Base-by-base conservation (phyloP, 2,888 invertebrate genomes). In the Empis livida region DNA sequence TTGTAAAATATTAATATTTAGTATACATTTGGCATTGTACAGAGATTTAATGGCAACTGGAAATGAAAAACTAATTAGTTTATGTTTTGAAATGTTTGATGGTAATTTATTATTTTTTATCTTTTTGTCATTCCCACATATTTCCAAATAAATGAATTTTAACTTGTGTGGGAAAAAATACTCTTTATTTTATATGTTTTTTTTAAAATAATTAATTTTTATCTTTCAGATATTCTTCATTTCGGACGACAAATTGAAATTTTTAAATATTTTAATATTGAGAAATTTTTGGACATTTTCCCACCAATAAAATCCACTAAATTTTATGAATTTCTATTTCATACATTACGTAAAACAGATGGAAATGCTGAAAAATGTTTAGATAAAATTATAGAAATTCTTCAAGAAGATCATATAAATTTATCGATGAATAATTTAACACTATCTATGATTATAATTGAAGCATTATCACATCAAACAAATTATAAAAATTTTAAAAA, bases 261-360 rank as follows among this genome's bases (percentile, higher is more conserved):
- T 20, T 63, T 61, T 45, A 57, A 55, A 11, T 57, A 59, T 48
- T 57, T 68, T 10, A 56, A 59, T 14, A 51, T 56, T 40, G 38
- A 51, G 20, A 51, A 57, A 2, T 51, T 68, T 31, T 49, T 64
- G 13, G 45, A 52, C 31, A 47, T 63, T 30, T 51, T 68, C 9
- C 59, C 63, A 10, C 49, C 59, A 8, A 39, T 50, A 2, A 50
- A 40, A 3, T 57, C 58, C 6, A 48, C 49, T 53, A 53, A 57
- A 16, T 58, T 68, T 30, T 68, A 68, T 50, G 57, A 62, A 35
- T 55, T 57, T 8, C 42, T 67, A 3, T 67, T 66, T 43, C 45
- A 49, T 13, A 49, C 9, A 23, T 57, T 54, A 44, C 58, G 57
- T 53, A 58, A 51, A 50, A 56, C 59, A 13, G 53, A 56, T 10